Percentiles rank a stretch among this genome's conserved stretches.
Conservation (phyloP, 2,113 vertebrate genomes). For the Corythoichthys haematopterus region DNA sequence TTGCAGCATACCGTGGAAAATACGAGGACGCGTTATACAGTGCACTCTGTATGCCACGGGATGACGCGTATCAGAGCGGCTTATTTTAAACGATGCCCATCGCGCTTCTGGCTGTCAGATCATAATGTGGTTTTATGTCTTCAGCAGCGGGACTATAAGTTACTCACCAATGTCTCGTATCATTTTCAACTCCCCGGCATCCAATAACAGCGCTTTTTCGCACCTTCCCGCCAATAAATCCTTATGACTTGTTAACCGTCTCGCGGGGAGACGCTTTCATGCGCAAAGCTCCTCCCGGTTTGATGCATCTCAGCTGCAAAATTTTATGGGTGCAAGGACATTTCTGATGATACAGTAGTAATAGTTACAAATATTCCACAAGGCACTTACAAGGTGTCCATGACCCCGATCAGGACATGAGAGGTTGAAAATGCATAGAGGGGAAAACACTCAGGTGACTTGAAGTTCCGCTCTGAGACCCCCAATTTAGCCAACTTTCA, state of each 20-base stretch:
- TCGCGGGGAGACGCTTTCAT: conserved; percentile 31
- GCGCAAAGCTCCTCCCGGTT: conserved; percentile 24
- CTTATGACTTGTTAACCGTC: conserved; percentile 49
- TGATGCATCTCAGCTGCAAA: conserved; percentile 21
- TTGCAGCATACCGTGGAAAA: conserved; percentile 23
- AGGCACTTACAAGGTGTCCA: not conserved
- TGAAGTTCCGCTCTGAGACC: no score
- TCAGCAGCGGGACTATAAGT: conserved; percentile 50
- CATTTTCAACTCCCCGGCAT: conserved; percentile 42
- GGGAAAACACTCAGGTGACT: no score
- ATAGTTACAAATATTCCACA: not conserved
- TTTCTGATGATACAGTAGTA: not conserved
- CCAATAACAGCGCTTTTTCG: conserved; percentile 40
- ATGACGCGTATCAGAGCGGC: conserved; percentile 24
- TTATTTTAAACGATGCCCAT: conserved; percentile 40
- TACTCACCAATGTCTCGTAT: conserved; percentile 41
- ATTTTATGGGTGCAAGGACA: not conserved
- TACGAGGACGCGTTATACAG: not conserved
- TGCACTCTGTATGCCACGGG: conserved; percentile 3
- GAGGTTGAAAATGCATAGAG: no score
- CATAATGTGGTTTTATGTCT: conserved; percentile 46
- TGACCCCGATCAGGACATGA: no score
- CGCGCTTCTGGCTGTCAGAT: conserved; percentile 44
- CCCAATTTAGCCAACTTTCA: no score
- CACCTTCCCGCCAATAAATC: conserved; percentile 52